Conservation (phyloP, 2,797 vertebrate genomes). For the Remorina albescens region DNA sequence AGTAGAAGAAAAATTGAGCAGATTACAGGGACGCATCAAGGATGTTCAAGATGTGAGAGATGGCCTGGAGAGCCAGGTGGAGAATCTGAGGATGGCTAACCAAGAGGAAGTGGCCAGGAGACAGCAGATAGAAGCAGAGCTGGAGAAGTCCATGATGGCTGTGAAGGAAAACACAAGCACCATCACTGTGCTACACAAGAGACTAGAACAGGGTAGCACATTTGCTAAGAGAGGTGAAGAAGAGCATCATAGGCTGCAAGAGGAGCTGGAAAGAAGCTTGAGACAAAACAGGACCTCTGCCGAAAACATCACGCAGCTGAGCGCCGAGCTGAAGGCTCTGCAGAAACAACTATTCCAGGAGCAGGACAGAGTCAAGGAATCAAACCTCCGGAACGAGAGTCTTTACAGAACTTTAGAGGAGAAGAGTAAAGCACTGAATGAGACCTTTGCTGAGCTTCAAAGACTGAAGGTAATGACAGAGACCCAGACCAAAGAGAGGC, state of each 20-base stretch:
- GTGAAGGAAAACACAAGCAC: constrained; percentile 87
- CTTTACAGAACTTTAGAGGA: constrained; percentile 91
- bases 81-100: constrained; percentile 83
- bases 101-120: constrained; percentile 89
- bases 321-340: constrained; percentile 86
- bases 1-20: constrained; percentile 87
- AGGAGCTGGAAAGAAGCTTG: constrained; percentile 87
- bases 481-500: constrained; percentile 90
- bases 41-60: constrained; percentile 90
- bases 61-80: constrained; percentile 89
- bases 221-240: constrained; percentile 86
- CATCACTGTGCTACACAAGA: constrained; percentile 88
- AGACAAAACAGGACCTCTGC: constrained; percentile 87
- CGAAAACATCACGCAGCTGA: constrained; percentile 80
- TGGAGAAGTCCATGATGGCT: constrained; percentile 85
- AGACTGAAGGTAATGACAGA: constrained; percentile 89
- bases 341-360: constrained; percentile 90
- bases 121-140: constrained; percentile 88
- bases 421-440: constrained; percentile 88
- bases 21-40: constrained; percentile 89
- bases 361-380: constrained; percentile 88
- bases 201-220: constrained; percentile 88
- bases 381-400: constrained; percentile 86
- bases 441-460: constrained; percentile 86
- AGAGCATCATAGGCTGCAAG: constrained; percentile 87